These are phyloP conservation scores for Psittacula cyanocephala DNA, from an alignment of 2,113 vertebrate genomes.

Conservation along the genomic window DNA sequence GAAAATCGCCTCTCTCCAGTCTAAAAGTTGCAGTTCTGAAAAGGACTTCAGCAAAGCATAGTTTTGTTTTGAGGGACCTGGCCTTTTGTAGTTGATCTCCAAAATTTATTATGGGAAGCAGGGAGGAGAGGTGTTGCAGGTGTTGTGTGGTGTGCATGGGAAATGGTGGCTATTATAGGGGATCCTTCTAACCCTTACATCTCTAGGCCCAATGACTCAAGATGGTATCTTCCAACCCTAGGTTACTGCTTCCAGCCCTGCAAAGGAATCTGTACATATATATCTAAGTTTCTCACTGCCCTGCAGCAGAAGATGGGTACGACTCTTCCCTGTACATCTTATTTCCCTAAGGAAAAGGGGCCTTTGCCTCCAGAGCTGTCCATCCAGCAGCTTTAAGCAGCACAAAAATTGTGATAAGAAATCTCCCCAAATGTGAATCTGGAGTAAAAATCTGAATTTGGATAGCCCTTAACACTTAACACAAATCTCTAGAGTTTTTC, in stretches of 20 bases:
- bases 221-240: not conserved
- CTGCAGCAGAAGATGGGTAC: not conserved
- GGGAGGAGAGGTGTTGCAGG: not conserved
- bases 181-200: not conserved
- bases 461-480: not conserved
- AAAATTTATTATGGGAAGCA: not conserved
- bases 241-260: not conserved
- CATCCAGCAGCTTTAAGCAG: not conserved
- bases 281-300: not conserved
- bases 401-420: not conserved
- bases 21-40: not conserved
- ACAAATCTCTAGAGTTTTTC: not conserved
- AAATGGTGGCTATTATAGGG: not conserved
- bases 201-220: rapidly evolving
- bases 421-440: not conserved
- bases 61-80: not conserved
- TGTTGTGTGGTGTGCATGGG: not conserved
- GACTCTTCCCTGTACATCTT: not conserved
- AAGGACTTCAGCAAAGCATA: not conserved
- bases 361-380: not conserved
- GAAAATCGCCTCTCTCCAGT: not conserved
- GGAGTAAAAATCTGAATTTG: not conserved
- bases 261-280: not conserved
- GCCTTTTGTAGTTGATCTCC: not conserved
- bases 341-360: not conserved